These are phyloP conservation scores for Parazoanthus atlanticus DNA, from an alignment of 92 coral and sea anemone genomes.

Conservation along the genomic window DNA sequence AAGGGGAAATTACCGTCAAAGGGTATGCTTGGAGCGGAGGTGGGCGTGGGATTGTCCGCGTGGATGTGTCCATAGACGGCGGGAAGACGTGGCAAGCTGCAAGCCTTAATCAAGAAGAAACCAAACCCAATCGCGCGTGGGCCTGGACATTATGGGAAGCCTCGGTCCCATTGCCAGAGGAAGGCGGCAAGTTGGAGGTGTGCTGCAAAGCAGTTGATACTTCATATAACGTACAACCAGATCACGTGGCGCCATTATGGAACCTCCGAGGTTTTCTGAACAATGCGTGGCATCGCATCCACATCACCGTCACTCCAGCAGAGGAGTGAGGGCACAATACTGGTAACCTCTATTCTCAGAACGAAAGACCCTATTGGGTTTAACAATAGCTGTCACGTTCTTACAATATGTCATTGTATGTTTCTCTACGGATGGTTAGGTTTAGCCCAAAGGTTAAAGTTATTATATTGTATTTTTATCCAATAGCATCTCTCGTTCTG, in stretches of 20 bases:
- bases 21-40: constrained; percentile 93
- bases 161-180: constrained; percentile 67
- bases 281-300: constrained; percentile 92
- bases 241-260: constrained; percentile 88
- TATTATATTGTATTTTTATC: no score
- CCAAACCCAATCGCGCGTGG: constrained; percentile 68
- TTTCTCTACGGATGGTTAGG: no score
- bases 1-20: constrained; percentile 65
- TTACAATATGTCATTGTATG: no score
- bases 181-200: constrained; percentile 69
- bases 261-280: constrained; percentile 88
- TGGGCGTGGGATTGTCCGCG: constrained; percentile 79
- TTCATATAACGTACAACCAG: constrained; percentile 86
- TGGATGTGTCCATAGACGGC: constrained; percentile 79
- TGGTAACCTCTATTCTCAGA: no score
- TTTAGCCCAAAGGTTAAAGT: no score
- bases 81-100: constrained; percentile 85
- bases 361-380: no score
- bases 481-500: no score
- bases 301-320: constrained; percentile 58
- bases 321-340: constrained; percentile 1
- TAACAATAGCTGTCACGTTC: no score
- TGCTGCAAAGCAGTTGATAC: constrained; percentile 91
- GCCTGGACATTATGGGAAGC: constrained; percentile 86
- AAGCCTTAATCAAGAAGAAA: constrained; percentile 54